Conservation (phyloP, 1,140 invertebrate genomes). For the Atopsyche davidsoni region DNA sequence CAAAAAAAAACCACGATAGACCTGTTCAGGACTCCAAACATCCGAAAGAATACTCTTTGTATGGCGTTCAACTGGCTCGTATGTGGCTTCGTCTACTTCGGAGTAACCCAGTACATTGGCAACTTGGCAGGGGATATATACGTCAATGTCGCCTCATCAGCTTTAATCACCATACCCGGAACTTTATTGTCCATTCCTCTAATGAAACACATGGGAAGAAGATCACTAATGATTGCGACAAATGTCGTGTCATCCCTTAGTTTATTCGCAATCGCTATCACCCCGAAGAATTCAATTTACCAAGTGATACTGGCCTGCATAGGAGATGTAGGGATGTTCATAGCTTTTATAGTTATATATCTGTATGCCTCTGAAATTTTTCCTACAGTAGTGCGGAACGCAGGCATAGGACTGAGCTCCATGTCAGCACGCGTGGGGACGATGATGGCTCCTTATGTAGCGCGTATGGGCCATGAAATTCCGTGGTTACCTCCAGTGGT, state of each 20-base stretch:
- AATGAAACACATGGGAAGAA: conserved; percentile 55
- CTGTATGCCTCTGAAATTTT: conserved; percentile 64
- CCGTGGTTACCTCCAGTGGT: conserved; percentile 58
- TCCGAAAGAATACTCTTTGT: conserved; percentile 65
- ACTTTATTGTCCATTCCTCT: conserved; percentile 57
- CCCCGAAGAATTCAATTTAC: conserved; percentile 46
- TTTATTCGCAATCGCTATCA: conserved; percentile 50
- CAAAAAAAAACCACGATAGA: conserved; percentile 59
- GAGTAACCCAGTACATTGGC: conserved; percentile 67
- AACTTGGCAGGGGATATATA: conserved; percentile 66
- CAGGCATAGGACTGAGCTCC: conserved; percentile 59
- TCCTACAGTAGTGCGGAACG: conserved; percentile 61
- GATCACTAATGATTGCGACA: conserved; percentile 51
- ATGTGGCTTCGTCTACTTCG: conserved; percentile 68
- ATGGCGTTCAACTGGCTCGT: conserved; percentile 66
- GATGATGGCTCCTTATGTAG: conserved; percentile 59
- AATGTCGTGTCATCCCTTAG: conserved; percentile 52
- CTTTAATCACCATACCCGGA: conserved; percentile 55
- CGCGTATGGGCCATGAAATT: conserved; percentile 41
- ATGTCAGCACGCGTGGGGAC: conserved; percentile 64
- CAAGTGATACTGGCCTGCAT: conserved; percentile 54
- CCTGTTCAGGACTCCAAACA: conserved; percentile 66
- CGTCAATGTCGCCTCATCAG: conserved; percentile 63
- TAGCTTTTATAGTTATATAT: conserved; percentile 61
- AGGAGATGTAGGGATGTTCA: conserved; percentile 62